A percentile compares a stretch with the other conserved stretches of the same genome.
These are phyloP conservation scores for Ibycter americanus DNA, from an alignment of 2,797 vertebrate genomes.

Conservation along the genomic window DNA sequence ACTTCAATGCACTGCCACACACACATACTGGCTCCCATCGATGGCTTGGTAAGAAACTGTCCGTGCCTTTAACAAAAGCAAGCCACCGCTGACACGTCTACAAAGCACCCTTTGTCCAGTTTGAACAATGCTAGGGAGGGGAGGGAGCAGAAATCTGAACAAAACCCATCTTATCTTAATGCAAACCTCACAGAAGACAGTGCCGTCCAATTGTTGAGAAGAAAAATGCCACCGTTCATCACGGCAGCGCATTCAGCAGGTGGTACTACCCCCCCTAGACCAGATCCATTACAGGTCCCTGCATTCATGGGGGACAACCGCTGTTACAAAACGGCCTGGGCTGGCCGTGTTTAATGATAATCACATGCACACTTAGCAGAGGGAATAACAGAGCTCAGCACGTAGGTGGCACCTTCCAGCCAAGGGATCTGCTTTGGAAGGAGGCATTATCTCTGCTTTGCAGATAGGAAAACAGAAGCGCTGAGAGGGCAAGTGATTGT, in stretches of 20 bases:
- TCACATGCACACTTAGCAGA: not conserved
- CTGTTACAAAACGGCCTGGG: not conserved
- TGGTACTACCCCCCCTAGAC: not conserved
- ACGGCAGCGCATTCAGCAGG: not conserved
- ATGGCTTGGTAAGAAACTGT: not conserved
- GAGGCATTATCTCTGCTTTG: slow-evolving; percentile 37
- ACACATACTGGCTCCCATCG: not conserved
- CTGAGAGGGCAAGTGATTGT: not conserved
- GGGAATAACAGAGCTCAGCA: not conserved
- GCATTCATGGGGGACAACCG: not conserved
- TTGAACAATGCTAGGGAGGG: not conserved
- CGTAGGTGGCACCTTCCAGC: slow-evolving; percentile 35
- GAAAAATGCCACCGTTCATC: slow-evolving; percentile 39
- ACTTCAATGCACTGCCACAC: not conserved
- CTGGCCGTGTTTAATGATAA: not conserved
- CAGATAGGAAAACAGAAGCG: slow-evolving; percentile 24
- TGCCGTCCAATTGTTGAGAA: not conserved
- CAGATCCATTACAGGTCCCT: not conserved
- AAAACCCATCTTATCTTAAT: slow-evolving; percentile 54
- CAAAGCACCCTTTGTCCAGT: slow-evolving; percentile 46
- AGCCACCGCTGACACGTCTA: not conserved
- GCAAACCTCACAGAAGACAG: slow-evolving; percentile 41
- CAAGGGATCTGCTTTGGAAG: not conserved
- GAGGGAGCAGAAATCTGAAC: slow-evolving; percentile 15
- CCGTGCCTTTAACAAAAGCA: not conserved